A percentile compares a stretch with the other conserved stretches of the same genome.
These are phyloP conservation scores for Solenopsis fugax DNA, from an alignment of 1,140 invertebrate species.

Conservation along the genomic window DNA sequence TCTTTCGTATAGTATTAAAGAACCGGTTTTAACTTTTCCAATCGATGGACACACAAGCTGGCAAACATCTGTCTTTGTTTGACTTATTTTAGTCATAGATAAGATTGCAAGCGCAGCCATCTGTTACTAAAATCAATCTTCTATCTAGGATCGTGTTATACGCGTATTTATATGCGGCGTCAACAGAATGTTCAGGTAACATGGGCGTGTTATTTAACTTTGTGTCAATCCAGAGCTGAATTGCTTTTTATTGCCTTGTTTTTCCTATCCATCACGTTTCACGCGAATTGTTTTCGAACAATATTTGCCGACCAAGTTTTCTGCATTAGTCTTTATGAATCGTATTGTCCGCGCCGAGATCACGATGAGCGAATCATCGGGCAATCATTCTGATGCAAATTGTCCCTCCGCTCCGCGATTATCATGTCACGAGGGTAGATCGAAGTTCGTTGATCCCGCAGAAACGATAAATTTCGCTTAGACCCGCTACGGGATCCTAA, in stretches of 20 bases:
- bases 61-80: conserved; percentile 74
- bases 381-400: conserved; percentile 13
- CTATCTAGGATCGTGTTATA: conserved; percentile 24
- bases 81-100: conserved; percentile 61
- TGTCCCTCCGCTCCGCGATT: conserved; percentile 3
- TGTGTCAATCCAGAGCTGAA: background rate
- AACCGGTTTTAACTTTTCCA: conserved; percentile 38
- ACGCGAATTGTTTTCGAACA: conserved; percentile 25
- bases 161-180: conserved; percentile 33
- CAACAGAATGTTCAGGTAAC: conserved; percentile 17
- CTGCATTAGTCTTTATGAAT: conserved; percentile 14
- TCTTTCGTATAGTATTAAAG: background rate
- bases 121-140: conserved; percentile 61
- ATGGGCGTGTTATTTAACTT: conserved; percentile 29
- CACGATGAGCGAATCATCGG: background rate
- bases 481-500: conserved; percentile 62
- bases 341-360: background rate
- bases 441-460: conserved; percentile 64
- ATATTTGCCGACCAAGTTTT: conserved; percentile 27
- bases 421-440: background rate
- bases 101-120: conserved; percentile 64
- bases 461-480: conserved; percentile 74
- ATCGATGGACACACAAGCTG: conserved; percentile 42
- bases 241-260: conserved; percentile 32
- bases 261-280: conserved; percentile 43